These are phyloP conservation scores for Tigriopus californicus DNA, from an alignment of 2,888 invertebrate genomes.

Conservation along the genomic window DNA sequence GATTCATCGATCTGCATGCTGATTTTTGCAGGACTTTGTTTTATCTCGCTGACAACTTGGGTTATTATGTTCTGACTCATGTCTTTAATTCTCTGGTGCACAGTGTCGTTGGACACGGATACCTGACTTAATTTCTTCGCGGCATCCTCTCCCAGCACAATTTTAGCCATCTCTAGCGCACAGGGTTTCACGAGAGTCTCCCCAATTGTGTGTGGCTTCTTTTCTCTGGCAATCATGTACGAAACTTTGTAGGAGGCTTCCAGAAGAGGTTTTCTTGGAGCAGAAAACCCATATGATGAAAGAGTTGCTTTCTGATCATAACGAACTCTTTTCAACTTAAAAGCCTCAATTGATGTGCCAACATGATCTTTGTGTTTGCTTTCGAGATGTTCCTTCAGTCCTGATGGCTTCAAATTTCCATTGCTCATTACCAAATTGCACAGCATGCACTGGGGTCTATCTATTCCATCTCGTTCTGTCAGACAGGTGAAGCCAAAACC, in stretches of 20 bases:
- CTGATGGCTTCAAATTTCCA: not conserved
- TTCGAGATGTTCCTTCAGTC: not conserved
- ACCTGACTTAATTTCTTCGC: not conserved
- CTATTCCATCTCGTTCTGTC: too few relatives aligned
- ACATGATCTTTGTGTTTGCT: too few relatives aligned
- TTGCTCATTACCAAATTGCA: not conserved
- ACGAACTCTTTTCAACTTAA: too few relatives aligned
- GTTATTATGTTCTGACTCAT: not conserved
- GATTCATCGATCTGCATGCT: constrained; percentile 10
- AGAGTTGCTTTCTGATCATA: not conserved
- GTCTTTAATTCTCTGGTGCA: not conserved
- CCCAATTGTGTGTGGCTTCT: constrained; percentile 1
- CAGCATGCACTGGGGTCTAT: not conserved
- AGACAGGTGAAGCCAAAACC: too few relatives aligned
- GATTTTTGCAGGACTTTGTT: not conserved
- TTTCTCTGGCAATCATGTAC: not conserved
- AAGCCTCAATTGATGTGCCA: too few relatives aligned
- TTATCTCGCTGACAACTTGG: not conserved
- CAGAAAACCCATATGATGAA: too few relatives aligned
- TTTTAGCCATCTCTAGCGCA: not conserved
- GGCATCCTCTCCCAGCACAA: not conserved
- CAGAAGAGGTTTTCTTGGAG: too few relatives aligned
- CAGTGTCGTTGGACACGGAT: not conserved
- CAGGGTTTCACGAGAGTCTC: not conserved
- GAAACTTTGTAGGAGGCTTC: not conserved